These are phyloP conservation scores for Sitta carolinensis DNA, from an alignment of 2,797 vertebrate species.

Conservation along the genomic window DNA sequence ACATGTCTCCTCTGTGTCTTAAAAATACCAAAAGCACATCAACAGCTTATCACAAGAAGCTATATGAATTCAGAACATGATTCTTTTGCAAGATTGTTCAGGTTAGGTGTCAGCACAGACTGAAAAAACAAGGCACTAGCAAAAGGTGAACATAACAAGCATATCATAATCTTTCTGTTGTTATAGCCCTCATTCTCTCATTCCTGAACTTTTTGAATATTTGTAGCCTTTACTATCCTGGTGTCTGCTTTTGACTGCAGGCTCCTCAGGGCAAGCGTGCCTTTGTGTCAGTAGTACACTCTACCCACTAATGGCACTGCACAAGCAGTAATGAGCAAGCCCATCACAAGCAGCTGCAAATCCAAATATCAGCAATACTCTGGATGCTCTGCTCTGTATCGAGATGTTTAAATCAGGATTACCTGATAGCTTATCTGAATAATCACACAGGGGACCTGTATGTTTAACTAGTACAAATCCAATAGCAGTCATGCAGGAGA, in stretches of 20 bases:
- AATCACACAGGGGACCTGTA: neutral
- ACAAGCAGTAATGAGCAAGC: neutral
- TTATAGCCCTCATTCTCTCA: constrained; percentile 10
- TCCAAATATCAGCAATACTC: neutral
- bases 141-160: constrained; percentile 55
- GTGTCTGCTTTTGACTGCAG: constrained; percentile 18
- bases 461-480: neutral
- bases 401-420: neutral
- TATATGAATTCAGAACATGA: constrained; percentile 56
- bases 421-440: neutral
- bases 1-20: constrained; percentile 22
- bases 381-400: neutral
- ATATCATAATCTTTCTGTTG: constrained; percentile 11
- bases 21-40: constrained; percentile 48
- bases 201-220: neutral
- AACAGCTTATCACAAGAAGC: constrained; percentile 50
- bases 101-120: constrained; percentile 44
- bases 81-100: constrained; percentile 1
- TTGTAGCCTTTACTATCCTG: neutral
- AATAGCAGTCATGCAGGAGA: neutral
- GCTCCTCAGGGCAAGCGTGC: constrained; percentile 1
- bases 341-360: neutral
- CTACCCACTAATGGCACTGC: neutral
- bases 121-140: constrained; percentile 16
- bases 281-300: neutral